Conservation (phyloP, 1,140 invertebrate species). For the Choristoneura fumiferana region DNA sequence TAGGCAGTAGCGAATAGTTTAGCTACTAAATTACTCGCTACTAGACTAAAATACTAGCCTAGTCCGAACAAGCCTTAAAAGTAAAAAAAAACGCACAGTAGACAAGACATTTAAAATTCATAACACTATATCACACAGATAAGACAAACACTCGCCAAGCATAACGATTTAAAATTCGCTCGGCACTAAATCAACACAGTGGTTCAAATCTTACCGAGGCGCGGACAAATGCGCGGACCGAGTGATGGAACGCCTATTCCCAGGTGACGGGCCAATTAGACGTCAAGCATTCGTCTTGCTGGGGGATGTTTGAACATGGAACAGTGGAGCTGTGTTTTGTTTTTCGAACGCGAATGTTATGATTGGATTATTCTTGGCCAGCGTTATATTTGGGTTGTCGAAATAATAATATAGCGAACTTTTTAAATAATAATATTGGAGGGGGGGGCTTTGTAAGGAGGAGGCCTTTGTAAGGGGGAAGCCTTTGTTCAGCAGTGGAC, state of each 20-base stretch:
- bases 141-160: not conserved
- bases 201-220: conserved; percentile 32
- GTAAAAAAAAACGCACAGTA: too few species aligned
- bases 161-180: not conserved
- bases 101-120: too few species aligned
- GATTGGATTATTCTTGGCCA: too few species aligned
- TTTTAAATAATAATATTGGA: not conserved
- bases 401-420: not conserved
- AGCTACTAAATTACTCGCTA: too few species aligned
- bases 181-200: conserved; percentile 21
- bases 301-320: conserved; percentile 37
- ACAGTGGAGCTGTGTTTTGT: not conserved
- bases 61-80: too few species aligned
- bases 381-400: too few species aligned
- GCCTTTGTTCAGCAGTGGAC: too few species aligned
- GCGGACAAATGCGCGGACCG: conserved; percentile 54
- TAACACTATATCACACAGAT: too few species aligned
- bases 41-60: too few species aligned
- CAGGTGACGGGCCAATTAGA: conserved; percentile 69
- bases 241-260: conserved; percentile 65
- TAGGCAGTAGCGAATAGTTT: too few species aligned
- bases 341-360: not conserved
- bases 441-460: too few species aligned
- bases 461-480: too few species aligned
- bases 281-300: conserved; percentile 66